A percentile compares a stretch with the other conserved stretches of the same genome.
Conservation (phyloP, 2,888 invertebrate species). For the Lycocerus yunnanus region DNA sequence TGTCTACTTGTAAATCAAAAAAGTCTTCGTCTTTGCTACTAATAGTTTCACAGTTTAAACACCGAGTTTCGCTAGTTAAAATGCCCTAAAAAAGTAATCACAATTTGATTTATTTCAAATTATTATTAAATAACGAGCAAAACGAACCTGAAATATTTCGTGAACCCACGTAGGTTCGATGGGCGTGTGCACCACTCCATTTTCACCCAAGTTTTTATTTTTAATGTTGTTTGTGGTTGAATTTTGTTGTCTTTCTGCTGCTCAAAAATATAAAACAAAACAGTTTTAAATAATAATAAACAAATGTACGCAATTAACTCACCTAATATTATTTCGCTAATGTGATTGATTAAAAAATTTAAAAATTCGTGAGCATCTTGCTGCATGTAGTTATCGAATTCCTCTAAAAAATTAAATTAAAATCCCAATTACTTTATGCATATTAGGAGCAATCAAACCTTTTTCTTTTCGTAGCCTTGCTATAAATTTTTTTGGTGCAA, state of each 20-base stretch:
- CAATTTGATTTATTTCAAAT: not conserved
- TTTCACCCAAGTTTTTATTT: constrained; percentile 62
- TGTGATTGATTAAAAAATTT: constrained; percentile 98
- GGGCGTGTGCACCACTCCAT: constrained; percentile 58
- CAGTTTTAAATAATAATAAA: not conserved
- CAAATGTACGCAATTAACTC: constrained; percentile 51
- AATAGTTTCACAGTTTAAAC: constrained; percentile 99
- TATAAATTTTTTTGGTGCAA: constrained; percentile 99
- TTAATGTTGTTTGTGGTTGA: constrained; percentile 60
- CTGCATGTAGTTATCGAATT: constrained; percentile 99
- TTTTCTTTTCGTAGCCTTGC: constrained; percentile 97
- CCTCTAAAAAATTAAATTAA: constrained; percentile 68
- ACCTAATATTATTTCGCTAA: constrained; percentile 97
- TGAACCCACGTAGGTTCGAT: constrained; percentile 98
- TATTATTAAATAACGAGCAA: not conserved
- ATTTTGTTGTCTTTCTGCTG: constrained; percentile 78
- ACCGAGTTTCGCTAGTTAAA: constrained; percentile 97
- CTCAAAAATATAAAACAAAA: constrained; percentile 19
- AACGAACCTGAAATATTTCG: constrained; percentile 90
- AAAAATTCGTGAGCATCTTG: constrained; percentile 99
- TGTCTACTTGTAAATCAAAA: constrained; percentile 98
- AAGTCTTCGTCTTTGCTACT: constrained; percentile 99
- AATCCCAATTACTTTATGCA: constrained; percentile 21
- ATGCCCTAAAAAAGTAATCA: constrained; percentile 67
- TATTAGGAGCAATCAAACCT: constrained; percentile 61